A percentile compares a stretch with the other conserved stretches of the same genome.
Evolutionary conservation across 2,797 vertebrate species (phyloP).

Genomic region (Rhinoraja longicauda): DNA sequence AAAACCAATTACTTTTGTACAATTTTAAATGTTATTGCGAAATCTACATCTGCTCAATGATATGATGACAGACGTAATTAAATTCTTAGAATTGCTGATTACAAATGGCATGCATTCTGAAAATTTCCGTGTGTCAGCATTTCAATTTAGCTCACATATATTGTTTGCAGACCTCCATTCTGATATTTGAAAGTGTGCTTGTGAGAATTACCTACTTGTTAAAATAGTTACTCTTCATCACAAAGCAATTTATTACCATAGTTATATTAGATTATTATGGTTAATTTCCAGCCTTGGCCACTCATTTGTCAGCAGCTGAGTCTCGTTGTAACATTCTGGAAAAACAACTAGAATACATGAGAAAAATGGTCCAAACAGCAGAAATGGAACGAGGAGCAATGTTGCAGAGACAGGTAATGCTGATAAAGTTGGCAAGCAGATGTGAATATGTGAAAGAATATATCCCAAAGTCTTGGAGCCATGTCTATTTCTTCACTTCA

Average conservation of each 20-base stretch:
- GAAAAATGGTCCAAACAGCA: conserved; percentile 71
- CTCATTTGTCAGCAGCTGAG: conserved; percentile 76
- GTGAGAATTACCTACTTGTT: neutral
- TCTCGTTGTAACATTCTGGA: conserved; percentile 78
- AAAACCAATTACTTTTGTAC: neutral
- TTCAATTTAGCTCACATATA: neutral
- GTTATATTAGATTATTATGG: neutral
- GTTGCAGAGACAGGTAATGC: conserved; percentile 72
- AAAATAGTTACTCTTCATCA: neutral
- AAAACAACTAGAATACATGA: conserved; percentile 84
- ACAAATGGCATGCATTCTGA: neutral
- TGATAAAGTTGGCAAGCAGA: neutral
- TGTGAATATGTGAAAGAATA: neutral
- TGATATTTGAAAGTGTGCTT: neutral
- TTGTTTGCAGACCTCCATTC: neutral
- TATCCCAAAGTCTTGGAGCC: neutral
- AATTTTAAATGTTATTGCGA: neutral
- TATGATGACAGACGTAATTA: neutral
- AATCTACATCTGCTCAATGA: neutral
- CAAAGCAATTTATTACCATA: neutral
- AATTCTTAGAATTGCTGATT: neutral
- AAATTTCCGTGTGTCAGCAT: neutral
- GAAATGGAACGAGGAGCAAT: conserved; percentile 69
- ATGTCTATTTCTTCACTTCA: neutral
- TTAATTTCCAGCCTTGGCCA: conserved; percentile 63